Percentiles rank a stretch among this genome's conserved stretches.
Evolutionary conservation across 2,888 invertebrate species (phyloP).

Genomic region (Rotaria sp.): DNA sequence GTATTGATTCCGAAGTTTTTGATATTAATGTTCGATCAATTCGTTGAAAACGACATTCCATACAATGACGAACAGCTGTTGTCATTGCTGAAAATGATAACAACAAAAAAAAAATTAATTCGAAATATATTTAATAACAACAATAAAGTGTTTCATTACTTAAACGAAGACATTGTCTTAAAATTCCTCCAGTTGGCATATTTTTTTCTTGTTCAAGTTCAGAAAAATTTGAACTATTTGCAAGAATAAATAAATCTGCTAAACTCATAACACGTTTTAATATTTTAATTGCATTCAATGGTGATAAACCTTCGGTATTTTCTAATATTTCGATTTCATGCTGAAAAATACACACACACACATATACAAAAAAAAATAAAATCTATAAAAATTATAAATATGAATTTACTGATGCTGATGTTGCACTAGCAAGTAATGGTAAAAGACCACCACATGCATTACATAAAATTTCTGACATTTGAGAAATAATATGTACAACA

Average conservation of each 20-base stretch:
- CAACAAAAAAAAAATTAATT: not conserved
- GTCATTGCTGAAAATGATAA: constrained; percentile 72
- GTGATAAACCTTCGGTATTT: constrained; percentile 94
- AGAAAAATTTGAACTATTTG: constrained; percentile 89
- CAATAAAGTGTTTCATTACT: constrained; percentile 46
- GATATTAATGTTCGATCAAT: constrained; percentile 45
- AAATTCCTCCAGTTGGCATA: constrained; percentile 91
- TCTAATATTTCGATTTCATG: constrained; percentile 95
- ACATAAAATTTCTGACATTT: constrained; percentile 93
- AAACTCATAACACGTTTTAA: constrained; percentile 94
- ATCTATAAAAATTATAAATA: too few relatives aligned
- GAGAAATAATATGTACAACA: constrained; percentile 95
- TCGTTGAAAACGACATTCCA: constrained; percentile 61
- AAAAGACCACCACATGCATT: constrained; percentile 94
- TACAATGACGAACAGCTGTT: constrained; percentile 96
- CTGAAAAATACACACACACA: constrained; percentile 57
- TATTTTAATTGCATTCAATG: constrained; percentile 95
- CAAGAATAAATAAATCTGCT: constrained; percentile 96
- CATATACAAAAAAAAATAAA: too few relatives aligned
- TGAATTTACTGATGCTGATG: constrained; percentile 65
- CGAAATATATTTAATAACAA: not conserved
- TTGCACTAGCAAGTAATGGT: constrained; percentile 90
- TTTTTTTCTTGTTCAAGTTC: constrained; percentile 98
- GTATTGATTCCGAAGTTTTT: not conserved
- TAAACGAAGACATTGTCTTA: constrained; percentile 86